Conservation (phyloP, 2,113 vertebrate species). For the Rhombomys opimus region DNA sequence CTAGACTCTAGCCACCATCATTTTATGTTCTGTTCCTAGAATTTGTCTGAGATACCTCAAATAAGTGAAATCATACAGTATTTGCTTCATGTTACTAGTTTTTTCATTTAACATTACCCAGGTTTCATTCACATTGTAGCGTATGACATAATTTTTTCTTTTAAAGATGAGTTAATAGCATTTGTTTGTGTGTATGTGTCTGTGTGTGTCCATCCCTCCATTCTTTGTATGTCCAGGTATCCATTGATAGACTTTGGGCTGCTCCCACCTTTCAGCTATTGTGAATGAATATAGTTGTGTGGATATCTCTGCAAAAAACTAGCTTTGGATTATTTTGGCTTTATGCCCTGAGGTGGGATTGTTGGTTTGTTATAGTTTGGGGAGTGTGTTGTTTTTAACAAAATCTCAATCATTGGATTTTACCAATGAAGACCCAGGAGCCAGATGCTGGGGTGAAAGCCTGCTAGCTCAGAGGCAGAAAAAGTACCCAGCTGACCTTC, state of each 20-base stretch:
- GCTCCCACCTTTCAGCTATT: background rate
- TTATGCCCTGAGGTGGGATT: background rate
- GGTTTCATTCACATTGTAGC: background rate
- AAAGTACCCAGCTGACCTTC: too few relatives aligned
- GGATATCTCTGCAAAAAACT: background rate
- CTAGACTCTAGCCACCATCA: background rate
- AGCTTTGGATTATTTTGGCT: background rate
- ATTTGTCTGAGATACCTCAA: background rate
- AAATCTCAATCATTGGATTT: too few relatives aligned
- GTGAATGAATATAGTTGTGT: background rate
- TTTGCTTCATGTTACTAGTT: background rate
- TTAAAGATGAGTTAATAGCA: background rate
- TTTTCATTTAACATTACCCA: background rate
- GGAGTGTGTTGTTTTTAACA: too few relatives aligned
- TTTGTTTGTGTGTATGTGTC: background rate
- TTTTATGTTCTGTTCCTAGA: background rate
- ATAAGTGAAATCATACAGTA: background rate
- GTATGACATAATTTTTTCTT: background rate
- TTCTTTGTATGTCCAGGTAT: background rate
- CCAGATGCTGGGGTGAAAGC: too few relatives aligned
- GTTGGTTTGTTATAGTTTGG: too few relatives aligned
- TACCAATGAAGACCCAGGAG: too few relatives aligned
- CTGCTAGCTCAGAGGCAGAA: too few relatives aligned
- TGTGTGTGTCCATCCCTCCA: background rate
- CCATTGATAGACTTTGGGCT: background rate